Evolutionary conservation across 2,797 vertebrate species (phyloP), one percentile per base, ranked within the genome.

Genomic region (Novumbra hubbsi): DNA sequence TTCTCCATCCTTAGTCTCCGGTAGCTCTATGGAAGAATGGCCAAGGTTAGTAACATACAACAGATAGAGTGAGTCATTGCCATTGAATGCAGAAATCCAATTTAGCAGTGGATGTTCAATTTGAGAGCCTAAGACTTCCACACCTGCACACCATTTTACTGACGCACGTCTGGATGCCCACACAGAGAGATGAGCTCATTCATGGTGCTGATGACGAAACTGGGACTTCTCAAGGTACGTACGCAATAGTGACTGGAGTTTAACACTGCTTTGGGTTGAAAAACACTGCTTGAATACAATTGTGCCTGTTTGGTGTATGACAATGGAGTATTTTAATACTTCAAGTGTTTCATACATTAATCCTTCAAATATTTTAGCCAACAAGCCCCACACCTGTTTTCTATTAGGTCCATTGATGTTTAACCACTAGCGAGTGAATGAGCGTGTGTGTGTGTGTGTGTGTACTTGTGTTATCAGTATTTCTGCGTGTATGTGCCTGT

Each of bases 41-140:
- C 55, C 55, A 57, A 14, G 55, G 55, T 57, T 8, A 57, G 55
- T 57, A 24, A 57, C 55, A 57, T 57, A 57, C n/a, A 57, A 57
- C 12, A 57, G n/a, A 57, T 9, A 45, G 41, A 45, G 41, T 45
- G 41, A 45, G 41, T 45, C n/a, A 57, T 55, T 21, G 17, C 50
- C 50, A 55, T 9, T 57, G n/a, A 57, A 57, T 12, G 21, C 11
- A 21, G n/a, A 57, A 57, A 57, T 57, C 52, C n/a, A 21, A 21
- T 57, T 57, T 57, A 57, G 11, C 21, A 21, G 19, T 21, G 52
- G n/a, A 57, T 24, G 55, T 57, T 57, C n/a, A 24, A 9, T 57
- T 57, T 57, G 55, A 57, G 55, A 57, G n/a, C 55, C 11, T 1
- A 12, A 17, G 19, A 14, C 14, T 5, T 5, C n/a, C 2, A 60